Conservation (phyloP, 2,888 invertebrate species). For the Pyrrhia umbra region DNA sequence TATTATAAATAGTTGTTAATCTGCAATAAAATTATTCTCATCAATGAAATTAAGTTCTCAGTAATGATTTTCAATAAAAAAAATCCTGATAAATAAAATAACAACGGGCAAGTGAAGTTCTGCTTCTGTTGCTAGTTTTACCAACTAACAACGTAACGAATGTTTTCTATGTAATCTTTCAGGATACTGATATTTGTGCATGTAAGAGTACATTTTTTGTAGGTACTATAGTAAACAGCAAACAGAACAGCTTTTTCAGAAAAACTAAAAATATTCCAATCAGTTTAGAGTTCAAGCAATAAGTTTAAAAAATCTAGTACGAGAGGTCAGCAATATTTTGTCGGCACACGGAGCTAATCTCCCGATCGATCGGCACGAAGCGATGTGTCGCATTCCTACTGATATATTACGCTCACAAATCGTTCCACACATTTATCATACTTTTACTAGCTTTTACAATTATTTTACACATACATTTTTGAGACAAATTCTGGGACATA, state of each 20-base stretch:
- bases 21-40: too few species aligned
- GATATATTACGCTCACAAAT: slow-evolving; percentile 58
- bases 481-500: slow-evolving; percentile 9
- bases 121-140: too few species aligned
- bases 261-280: slow-evolving; percentile 2
- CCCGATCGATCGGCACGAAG: slow-evolving; percentile 38
- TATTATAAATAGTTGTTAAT: too few species aligned
- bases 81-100: too few species aligned
- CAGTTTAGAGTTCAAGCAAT: slow-evolving; percentile 13
- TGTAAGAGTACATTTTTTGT: too few species aligned
- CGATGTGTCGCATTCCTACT: slow-evolving; percentile 40
- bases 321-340: slow-evolving; percentile 30
- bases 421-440: slow-evolving; percentile 52
- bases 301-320: slow-evolving; percentile 12
- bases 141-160: too few species aligned
- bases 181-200: too few species aligned
- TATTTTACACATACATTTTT: slow-evolving; percentile 39
- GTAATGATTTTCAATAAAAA: too few species aligned
- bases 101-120: too few species aligned
- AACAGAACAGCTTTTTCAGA: background rate
- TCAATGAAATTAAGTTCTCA: too few species aligned
- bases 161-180: too few species aligned
- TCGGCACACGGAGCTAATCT: slow-evolving; percentile 46
- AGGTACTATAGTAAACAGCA: too few species aligned
- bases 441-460: slow-evolving; percentile 52